Conservation (phyloP, 2,797 vertebrate species). For the Thalassophryne amazonica region DNA sequence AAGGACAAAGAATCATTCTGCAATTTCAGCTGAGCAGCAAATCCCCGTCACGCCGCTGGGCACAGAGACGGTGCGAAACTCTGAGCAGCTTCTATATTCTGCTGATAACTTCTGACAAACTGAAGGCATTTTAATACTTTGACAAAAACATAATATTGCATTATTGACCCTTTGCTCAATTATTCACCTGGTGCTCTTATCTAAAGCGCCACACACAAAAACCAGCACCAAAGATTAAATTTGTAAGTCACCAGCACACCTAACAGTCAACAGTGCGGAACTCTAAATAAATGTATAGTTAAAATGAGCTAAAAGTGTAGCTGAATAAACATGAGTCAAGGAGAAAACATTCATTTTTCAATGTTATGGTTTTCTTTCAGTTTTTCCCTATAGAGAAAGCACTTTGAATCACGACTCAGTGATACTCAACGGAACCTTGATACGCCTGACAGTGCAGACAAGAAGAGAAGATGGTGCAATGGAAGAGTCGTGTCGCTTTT, state of each 20-base stretch:
- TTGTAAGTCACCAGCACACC: slow-evolving; percentile 11
- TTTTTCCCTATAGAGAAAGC: slow-evolving; percentile 24
- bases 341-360: slow-evolving; percentile 3
- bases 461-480: not conserved
- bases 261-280: not conserved
- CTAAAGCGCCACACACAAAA: not conserved
- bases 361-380: slow-evolving; percentile 19
- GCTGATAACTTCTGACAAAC: not conserved
- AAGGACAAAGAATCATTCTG: slow-evolving; percentile 8
- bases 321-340: not conserved
- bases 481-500: not conserved
- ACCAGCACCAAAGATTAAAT: slow-evolving; percentile 2
- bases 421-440: slow-evolving; percentile 16
- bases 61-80: not conserved
- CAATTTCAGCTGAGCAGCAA: slow-evolving; percentile 1
- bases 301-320: too few species aligned
- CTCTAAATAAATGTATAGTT: too few species aligned
- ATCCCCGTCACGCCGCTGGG: not conserved
- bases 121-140: not conserved
- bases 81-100: not conserved
- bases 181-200: not conserved
- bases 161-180: not conserved
- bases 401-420: slow-evolving; percentile 18
- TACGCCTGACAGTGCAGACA: slow-evolving; percentile 5
- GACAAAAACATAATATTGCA: not conserved